These are phyloP conservation scores for Tarsius wallacei DNA, from an alignment of 2,797 vertebrate species.

Conservation along the genomic window DNA sequence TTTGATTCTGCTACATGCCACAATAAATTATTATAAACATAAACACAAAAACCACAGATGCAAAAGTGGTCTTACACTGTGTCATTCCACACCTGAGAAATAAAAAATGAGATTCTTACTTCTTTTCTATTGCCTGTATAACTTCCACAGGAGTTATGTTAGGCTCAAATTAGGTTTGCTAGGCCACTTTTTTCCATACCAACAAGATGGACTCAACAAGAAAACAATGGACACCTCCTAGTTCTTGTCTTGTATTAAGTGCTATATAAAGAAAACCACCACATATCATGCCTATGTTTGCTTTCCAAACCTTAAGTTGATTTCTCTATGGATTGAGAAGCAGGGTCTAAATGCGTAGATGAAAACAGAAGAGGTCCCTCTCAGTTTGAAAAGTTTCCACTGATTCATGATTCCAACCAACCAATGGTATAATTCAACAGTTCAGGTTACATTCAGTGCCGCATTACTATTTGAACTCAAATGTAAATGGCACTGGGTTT, in stretches of 20 bases:
- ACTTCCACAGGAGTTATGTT: neutral
- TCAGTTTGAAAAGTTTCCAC: neutral
- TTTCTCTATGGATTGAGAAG: neutral
- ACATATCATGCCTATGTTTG: neutral
- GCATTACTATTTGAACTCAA: neutral
- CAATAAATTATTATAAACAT: constrained; percentile 24
- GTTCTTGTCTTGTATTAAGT: neutral
- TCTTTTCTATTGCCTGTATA: neutral
- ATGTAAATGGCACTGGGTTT: neutral
- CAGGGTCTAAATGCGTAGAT: neutral
- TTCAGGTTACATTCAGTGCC: neutral
- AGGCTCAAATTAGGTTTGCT: neutral
- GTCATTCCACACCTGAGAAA: neutral
- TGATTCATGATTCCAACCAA: neutral
- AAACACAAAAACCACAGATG: neutral
- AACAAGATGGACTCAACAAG: neutral
- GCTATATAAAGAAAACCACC: neutral
- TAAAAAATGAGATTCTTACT: neutral
- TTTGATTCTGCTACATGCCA: neutral
- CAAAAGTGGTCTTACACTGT: neutral
- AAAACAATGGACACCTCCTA: neutral
- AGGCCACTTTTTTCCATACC: neutral
- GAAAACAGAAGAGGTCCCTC: neutral
- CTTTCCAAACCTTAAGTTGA: neutral
- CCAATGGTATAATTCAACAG: neutral